phyloP scores from a whole-genome alignment of 2,888 invertebrate species.

The Thysanoteuthis rhombus region DNA sequence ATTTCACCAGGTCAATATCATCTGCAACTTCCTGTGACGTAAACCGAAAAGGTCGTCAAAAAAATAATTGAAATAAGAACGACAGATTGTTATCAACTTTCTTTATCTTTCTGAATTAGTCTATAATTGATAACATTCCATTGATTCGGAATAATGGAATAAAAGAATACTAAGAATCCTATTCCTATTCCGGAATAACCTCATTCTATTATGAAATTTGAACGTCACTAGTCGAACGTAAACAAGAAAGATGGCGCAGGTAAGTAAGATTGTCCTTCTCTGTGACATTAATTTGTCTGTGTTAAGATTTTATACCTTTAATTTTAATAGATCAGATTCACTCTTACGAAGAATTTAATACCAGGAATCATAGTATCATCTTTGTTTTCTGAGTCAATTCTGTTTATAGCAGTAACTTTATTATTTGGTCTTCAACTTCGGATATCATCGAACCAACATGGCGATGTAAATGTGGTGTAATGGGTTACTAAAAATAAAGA shows the following conservation, averaged over 20 bases:
- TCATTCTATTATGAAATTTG: neutral
- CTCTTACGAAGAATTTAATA: neutral
- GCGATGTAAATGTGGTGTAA: neutral
- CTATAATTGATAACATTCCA: no score
- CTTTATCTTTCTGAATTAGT: no score
- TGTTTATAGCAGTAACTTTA: neutral
- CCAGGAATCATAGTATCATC: neutral
- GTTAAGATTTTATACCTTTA: neutral
- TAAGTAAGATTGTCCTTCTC: neutral
- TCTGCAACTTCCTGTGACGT: no score
- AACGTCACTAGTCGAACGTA: neutral
- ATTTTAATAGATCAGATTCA: neutral
- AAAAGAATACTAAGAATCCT: no score
- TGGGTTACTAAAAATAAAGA: neutral
- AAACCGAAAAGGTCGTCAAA: no score
- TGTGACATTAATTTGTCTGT: neutral
- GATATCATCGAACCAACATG: neutral
- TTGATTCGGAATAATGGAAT: neutral
- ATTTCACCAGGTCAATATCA: no score
- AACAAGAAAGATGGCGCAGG: constrained; percentile 18
- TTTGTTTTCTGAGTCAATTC: neutral
- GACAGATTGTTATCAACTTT: no score
- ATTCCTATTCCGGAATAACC: neutral
- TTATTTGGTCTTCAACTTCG: neutral
- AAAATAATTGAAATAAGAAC: no score